phyloP scores from a whole-genome alignment of 2,113 vertebrate species.

The Neofelis nebulosa region DNA sequence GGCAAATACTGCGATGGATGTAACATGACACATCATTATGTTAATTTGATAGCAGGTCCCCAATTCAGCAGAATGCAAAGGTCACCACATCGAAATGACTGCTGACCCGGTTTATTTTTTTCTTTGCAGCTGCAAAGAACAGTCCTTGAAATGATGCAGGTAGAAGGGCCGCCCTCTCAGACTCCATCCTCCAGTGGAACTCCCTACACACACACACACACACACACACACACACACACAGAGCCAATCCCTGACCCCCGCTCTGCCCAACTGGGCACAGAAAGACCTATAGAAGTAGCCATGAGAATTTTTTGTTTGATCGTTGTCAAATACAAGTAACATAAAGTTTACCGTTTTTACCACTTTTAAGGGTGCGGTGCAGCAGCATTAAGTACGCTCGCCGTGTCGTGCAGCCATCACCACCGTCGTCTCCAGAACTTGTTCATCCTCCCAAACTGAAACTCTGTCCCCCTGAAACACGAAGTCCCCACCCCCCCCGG shows the following conservation, averaged over 20 bases:
- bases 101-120: background rate
- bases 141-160: background rate
- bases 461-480: background rate
- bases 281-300: background rate
- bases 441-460: background rate
- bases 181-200: background rate
- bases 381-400: background rate
- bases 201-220: background rate
- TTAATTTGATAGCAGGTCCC: slow-evolving; percentile 10
- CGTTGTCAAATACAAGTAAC: background rate
- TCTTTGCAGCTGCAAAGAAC: background rate
- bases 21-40: background rate
- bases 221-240: rapidly evolving
- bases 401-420: rapidly evolving
- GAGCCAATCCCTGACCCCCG: background rate
- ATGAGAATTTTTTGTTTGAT: background rate
- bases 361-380: rapidly evolving
- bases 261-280: background rate
- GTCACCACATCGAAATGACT: background rate
- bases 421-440: background rate
- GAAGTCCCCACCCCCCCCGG: rapidly evolving
- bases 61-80: background rate
- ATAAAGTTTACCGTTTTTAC: background rate
- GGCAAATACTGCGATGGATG: background rate
- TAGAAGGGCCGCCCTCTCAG: background rate